A percentile compares a stretch with the other conserved stretches of the same genome.
Evolutionary conservation across 1,140 invertebrate species (phyloP).

Genomic region (Solen grandis): DNA sequence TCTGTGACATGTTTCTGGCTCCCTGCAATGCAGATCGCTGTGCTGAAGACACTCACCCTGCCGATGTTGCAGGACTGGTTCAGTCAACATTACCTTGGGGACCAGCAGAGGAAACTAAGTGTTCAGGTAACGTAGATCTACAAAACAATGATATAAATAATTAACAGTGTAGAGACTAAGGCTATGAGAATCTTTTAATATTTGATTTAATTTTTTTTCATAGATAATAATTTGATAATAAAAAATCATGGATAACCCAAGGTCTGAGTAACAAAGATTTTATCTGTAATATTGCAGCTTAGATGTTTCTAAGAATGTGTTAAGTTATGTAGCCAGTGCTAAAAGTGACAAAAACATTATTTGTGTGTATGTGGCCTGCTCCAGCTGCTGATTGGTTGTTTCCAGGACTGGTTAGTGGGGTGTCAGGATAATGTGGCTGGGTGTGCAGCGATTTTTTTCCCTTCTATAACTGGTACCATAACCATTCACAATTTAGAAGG

Average conservation of each 20-base stretch:
- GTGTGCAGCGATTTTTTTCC: too few species aligned
- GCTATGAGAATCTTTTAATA: not conserved
- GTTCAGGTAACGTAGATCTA: slow-evolving; percentile 51
- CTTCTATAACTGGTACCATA: too few species aligned
- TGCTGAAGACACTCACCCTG: slow-evolving; percentile 41
- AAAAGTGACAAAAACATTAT: too few species aligned
- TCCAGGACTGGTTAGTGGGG: too few species aligned
- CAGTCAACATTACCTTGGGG: slow-evolving; percentile 33
- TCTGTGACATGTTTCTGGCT: not conserved
- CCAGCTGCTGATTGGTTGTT: too few species aligned
- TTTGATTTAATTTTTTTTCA: too few species aligned
- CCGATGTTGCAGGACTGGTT: slow-evolving; percentile 55
- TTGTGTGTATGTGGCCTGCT: too few species aligned
- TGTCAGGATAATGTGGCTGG: too few species aligned
- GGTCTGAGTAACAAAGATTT: not conserved
- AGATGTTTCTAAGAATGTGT: not conserved
- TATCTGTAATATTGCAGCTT: not conserved
- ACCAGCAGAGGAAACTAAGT: slow-evolving; percentile 55
- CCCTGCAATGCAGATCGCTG: slow-evolving; percentile 44
- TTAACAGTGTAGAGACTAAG: not conserved
- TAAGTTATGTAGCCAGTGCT: too few species aligned
- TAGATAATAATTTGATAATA: too few species aligned
- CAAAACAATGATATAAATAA: not conserved
- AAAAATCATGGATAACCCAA: not conserved
- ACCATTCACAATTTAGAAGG: too few species aligned